Evolutionary conservation across 2,113 vertebrate species (phyloP).

Genomic region (Entomyzon cyanotis): DNA sequence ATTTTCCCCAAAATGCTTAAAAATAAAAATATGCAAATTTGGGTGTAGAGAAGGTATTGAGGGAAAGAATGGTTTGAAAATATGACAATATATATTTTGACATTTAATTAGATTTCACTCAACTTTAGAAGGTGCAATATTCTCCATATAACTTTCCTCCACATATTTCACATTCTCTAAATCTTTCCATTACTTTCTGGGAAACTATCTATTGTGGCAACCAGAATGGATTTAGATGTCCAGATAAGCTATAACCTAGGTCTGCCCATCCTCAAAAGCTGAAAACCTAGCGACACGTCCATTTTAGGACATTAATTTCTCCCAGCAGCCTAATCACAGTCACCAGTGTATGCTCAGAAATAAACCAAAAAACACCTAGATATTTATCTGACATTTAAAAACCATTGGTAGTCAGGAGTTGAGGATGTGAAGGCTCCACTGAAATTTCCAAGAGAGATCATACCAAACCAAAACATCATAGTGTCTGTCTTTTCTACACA

Average conservation of each 20-base stretch:
- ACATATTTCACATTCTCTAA: background rate
- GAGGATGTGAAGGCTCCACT: background rate
- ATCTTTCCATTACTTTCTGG: background rate
- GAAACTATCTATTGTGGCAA: background rate
- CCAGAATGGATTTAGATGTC: background rate
- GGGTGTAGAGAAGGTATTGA: background rate
- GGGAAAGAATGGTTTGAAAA: background rate
- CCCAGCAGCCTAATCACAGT: background rate
- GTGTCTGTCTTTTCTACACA: background rate
- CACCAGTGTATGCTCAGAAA: background rate
- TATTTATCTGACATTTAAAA: background rate
- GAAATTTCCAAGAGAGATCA: background rate
- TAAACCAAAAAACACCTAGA: background rate
- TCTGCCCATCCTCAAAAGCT: background rate
- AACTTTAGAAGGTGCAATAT: background rate
- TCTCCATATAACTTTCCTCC: background rate
- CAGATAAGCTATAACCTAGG: background rate
- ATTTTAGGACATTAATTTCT: background rate
- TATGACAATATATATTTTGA: background rate
- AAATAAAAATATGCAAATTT: background rate
- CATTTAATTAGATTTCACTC: constrained; percentile 5
- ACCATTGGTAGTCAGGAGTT: background rate
- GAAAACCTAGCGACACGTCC: background rate
- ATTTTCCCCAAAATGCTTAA: background rate
- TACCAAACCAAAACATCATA: background rate